Conservation (phyloP, 2,113 vertebrate species). For the Gallinago jamesoni region DNA sequence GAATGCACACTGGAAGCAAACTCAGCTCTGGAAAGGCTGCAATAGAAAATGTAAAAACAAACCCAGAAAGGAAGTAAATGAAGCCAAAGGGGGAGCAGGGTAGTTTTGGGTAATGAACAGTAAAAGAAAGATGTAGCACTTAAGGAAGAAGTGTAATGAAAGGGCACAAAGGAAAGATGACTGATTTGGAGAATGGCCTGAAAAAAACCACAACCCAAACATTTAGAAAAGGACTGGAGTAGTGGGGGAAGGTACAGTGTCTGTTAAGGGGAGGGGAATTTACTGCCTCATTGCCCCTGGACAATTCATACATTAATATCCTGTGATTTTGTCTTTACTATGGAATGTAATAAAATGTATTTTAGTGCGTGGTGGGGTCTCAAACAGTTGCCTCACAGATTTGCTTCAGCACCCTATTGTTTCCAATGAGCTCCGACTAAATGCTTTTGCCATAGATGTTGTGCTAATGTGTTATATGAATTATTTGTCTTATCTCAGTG, state of each 20-base stretch:
- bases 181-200: slow-evolving; percentile 12
- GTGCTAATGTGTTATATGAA: slow-evolving; percentile 58
- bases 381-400: not conserved
- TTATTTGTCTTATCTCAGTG: slow-evolving; percentile 72
- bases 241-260: not conserved
- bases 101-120: slow-evolving; percentile 37
- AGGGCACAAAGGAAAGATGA: slow-evolving; percentile 31
- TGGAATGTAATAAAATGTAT: not conserved
- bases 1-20: slow-evolving; percentile 35
- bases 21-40: slow-evolving; percentile 43
- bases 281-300: not conserved
- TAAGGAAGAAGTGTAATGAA: slow-evolving; percentile 45
- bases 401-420: slow-evolving; percentile 19
- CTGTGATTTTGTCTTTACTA: not conserved
- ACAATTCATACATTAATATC: not conserved
- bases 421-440: slow-evolving; percentile 37
- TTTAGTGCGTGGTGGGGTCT: not conserved
- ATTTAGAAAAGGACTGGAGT: not conserved
- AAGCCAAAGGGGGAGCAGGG: slow-evolving; percentile 28
- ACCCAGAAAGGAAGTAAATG: slow-evolving; percentile 52
- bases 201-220: not conserved
- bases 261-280: not conserved
- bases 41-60: slow-evolving; percentile 56
- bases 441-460: slow-evolving; percentile 16
- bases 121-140: slow-evolving; percentile 26